phyloP scores from a whole-genome alignment of 2,888 invertebrate genomes.

The Eucriotettix oculatus region DNA sequence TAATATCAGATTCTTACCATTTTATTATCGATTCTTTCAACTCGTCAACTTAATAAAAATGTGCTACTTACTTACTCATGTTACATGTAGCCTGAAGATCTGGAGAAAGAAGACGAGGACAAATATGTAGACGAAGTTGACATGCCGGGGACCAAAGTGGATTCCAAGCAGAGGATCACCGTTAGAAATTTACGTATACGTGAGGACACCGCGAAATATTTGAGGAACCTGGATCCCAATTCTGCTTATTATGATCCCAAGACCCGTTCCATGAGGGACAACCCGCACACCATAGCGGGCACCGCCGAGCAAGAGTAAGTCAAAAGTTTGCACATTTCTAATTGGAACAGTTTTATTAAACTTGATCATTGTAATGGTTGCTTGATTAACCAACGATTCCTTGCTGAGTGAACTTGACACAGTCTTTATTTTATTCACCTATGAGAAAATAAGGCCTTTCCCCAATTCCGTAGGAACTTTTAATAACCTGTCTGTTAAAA shows the following conservation, averaged over 20 bases:
- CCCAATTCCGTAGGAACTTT: too few species aligned
- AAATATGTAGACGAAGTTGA: slow-evolving; percentile 87
- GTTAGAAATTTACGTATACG: slow-evolving; percentile 94
- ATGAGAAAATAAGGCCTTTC: too few species aligned
- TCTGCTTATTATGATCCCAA: slow-evolving; percentile 99
- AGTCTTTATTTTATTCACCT: too few species aligned
- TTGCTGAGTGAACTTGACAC: too few species aligned
- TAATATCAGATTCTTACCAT: too few species aligned
- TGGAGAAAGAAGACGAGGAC: slow-evolving; percentile 76
- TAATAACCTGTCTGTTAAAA: too few species aligned
- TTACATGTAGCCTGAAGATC: slow-evolving; percentile 31
- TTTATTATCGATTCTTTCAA: too few species aligned
- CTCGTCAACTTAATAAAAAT: not conserved
- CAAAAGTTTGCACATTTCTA: not conserved
- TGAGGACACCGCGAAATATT: slow-evolving; percentile 97
- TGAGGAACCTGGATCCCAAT: slow-evolving; percentile 89
- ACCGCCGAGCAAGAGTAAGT: slow-evolving; percentile 8
- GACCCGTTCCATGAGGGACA: slow-evolving; percentile 95
- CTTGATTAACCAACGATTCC: too few species aligned
- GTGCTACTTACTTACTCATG: not conserved
- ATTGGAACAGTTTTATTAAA: too few species aligned
- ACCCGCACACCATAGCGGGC: slow-evolving; percentile 48
- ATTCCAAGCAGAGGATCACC: slow-evolving; percentile 97
- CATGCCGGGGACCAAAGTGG: slow-evolving; percentile 99
- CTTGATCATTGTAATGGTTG: too few species aligned